Base-by-base conservation (phyloP, 1,140 invertebrate species). In the Drosophila malerkotliana region DNA sequence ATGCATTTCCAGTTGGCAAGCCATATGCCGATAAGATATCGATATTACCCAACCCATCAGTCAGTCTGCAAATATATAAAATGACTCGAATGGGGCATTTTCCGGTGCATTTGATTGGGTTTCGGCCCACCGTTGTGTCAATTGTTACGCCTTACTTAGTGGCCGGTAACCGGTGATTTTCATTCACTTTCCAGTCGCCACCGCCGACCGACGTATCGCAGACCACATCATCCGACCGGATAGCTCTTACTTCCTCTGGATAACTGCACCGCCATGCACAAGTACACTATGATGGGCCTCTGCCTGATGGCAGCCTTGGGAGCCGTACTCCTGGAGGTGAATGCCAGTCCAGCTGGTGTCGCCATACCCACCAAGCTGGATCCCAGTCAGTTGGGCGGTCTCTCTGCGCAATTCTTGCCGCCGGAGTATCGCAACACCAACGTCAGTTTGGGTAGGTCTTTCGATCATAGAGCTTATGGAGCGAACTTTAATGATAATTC, bases 381-480 rank as follows among this genome's bases (percentile, higher is more conserved):
- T 54, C 26, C 67, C 51, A 71, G 58, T 14, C 84, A 88, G 59
- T 55, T 88, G 41, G 83, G 75, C 2, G 69, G 79, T 7, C 61
- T 79, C 6, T 56, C 80, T 0, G 49, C 79, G 0, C 76, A 88
- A 61, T 88, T 88, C 7, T 34, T 88, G 55, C 83, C 83, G 0
- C 61, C 79, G 5, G 83, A 88, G 21, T 89, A 84, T 37, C 83
- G 84, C 48, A 89, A 88, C 30, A 79, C 84, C 0, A 88, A 88
- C 39, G 60, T 83, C 18, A 83, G 67, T 28, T 49, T 79, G 52
- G 79, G 83, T 88, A 26, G 89, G 84, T 74, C 4, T 10, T 12
- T 4, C 12, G 32, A 32, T 3, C n/a, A 4, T 10, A 12, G 10
- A 37, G 8, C 12, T 12, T 37, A 1, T 10, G 9, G 4, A 37